Percentiles rank a stretch among this genome's conserved stretches.
Conservation (phyloP, 2,797 vertebrate genomes). For the Hippocampus kuda region DNA sequence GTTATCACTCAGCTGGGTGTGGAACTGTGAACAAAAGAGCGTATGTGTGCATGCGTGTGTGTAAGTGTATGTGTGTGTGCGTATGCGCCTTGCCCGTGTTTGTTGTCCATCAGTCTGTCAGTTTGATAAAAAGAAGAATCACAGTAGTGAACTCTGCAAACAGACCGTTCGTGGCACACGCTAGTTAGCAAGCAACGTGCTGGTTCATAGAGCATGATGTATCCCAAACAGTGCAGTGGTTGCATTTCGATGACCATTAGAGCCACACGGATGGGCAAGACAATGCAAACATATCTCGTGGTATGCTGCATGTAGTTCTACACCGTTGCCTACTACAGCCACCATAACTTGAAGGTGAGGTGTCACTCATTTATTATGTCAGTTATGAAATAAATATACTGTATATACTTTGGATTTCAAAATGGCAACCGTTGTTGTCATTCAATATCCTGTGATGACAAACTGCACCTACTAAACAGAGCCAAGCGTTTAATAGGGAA, state of each 20-base stretch:
- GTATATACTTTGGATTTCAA: not conserved
- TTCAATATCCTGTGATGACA: not conserved
- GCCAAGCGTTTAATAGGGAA: slow-evolving; percentile 3
- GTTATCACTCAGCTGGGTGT: not conserved
- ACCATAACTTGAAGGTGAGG: not conserved
- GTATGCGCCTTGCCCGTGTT: not conserved
- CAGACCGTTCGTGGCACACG: not conserved
- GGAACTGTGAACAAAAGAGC: not conserved
- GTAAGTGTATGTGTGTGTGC: too few relatives aligned
- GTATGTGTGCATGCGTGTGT: not conserved
- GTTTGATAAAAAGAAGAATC: not conserved
- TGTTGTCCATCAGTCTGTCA: not conserved
- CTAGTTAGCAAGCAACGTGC: not conserved
- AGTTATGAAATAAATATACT: not conserved
- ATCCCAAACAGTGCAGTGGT: not conserved
- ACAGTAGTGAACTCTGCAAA: not conserved
- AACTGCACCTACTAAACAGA: not conserved
- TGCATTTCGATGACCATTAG: not conserved
- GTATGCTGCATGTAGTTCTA: not conserved
- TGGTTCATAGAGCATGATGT: not conserved
- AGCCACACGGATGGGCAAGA: not conserved
- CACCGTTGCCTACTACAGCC: not conserved
- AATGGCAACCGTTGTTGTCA: not conserved
- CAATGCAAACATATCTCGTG: not conserved
- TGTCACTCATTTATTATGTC: not conserved